These are phyloP conservation scores for Molossus molossus DNA, from an alignment of 2,797 vertebrate genomes.

Conservation along the genomic window DNA sequence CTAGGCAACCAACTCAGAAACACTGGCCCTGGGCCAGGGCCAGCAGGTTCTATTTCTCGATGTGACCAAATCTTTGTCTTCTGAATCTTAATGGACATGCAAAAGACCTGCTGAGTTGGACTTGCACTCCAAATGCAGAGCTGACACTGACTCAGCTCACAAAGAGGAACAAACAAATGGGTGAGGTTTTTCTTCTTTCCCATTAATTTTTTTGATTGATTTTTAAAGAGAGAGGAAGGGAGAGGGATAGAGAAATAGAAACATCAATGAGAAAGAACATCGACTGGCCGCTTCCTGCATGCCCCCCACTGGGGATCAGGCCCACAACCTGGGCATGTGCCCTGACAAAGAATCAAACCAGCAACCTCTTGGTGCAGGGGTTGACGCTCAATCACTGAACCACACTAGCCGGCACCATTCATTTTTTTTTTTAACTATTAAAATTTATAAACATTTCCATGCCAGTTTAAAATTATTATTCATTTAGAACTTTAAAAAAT, in stretches of 20 bases:
- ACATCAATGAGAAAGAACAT: too few species aligned
- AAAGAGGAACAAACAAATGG: slow-evolving; percentile 36
- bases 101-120: background rate
- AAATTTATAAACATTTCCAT: slow-evolving; percentile 67
- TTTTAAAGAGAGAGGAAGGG: too few species aligned
- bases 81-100: background rate
- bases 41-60: background rate
- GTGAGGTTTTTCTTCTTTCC: background rate
- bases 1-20: background rate
- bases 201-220: background rate
- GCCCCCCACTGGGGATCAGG: too few species aligned
- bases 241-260: too few species aligned
- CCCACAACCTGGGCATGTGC: too few species aligned
- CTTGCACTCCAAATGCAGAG: background rate
- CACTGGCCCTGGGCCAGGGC: background rate
- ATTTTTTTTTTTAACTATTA: slow-evolving; percentile 41
- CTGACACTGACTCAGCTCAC: background rate
- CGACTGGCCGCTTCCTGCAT: too few species aligned
- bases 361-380: too few species aligned
- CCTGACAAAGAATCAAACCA: too few species aligned
- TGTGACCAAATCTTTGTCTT: slow-evolving; percentile 29
- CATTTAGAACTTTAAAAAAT: slow-evolving; percentile 68
- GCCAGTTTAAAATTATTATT: slow-evolving; percentile 64
- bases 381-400: too few species aligned
- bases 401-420: too few species aligned